Evolutionary conservation across 1,140 invertebrate species (phyloP).

Genomic region (Drosophila sturtevanti): DNA sequence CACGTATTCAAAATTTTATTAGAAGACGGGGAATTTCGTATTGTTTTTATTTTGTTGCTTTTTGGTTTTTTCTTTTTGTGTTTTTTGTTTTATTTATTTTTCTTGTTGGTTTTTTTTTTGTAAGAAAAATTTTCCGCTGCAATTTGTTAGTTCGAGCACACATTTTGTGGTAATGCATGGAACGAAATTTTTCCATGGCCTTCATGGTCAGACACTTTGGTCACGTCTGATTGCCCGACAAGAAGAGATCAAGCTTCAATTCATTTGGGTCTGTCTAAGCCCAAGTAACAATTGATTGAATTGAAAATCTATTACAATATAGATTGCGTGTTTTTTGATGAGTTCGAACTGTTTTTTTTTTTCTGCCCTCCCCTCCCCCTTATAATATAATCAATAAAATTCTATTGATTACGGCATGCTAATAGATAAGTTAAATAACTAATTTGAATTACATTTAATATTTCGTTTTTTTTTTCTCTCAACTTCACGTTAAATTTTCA

Average conservation of each 20-base stretch:
- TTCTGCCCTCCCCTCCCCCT: no score
- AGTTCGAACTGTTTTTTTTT: background rate
- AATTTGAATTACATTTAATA: constrained; percentile 14
- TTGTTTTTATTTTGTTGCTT: constrained; percentile 12
- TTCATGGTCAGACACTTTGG: constrained; percentile 14
- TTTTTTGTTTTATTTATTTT: background rate
- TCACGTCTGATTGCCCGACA: background rate
- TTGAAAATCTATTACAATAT: background rate
- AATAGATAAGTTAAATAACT: constrained; percentile 7
- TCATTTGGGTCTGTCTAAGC: background rate
- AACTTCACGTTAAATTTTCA: constrained; percentile 19
- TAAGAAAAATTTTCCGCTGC: constrained; percentile 57
- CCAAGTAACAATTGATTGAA: background rate
- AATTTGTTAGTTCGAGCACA: constrained; percentile 51
- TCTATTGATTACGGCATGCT: constrained; percentile 8
- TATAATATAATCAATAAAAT: background rate
- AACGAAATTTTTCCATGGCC: constrained; percentile 23
- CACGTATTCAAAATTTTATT: constrained; percentile 12
- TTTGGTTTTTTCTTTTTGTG: background rate
- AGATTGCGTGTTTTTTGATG: constrained; percentile 28
- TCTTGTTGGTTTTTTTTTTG: background rate
- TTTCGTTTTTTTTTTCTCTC: background rate
- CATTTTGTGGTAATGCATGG: constrained; percentile 57
- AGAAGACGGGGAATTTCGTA: background rate
- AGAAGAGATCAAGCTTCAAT: background rate